Conservation (phyloP, 2,888 invertebrate genomes). For the Netelia virgata region DNA sequence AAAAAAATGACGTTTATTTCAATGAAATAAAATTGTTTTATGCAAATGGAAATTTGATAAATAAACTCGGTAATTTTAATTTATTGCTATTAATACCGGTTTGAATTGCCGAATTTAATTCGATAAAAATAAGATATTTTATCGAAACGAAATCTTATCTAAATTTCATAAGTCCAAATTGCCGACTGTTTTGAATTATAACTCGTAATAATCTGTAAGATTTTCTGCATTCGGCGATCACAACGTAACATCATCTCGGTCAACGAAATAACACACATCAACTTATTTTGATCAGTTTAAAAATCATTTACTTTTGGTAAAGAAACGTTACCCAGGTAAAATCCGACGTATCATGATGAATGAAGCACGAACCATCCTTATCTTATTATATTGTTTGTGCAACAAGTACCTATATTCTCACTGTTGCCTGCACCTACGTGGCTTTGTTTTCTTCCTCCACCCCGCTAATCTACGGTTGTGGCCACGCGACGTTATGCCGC, state of each 20-base stretch:
- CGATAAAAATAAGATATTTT: too few species aligned
- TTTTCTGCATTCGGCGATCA: not conserved
- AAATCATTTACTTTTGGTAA: not conserved
- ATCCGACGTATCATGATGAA: slow-evolving; percentile 32
- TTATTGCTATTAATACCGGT: too few species aligned
- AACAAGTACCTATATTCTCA: slow-evolving; percentile 44
- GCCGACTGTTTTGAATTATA: too few species aligned
- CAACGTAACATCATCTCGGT: not conserved
- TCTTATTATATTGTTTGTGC: slow-evolving; percentile 43
- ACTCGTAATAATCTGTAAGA: not conserved
- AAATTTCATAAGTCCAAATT: too few species aligned
- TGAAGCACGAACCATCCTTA: slow-evolving; percentile 26
- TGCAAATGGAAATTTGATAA: too few species aligned
- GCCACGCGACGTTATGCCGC: slow-evolving; percentile 16
- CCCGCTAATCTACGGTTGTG: slow-evolving; percentile 42
- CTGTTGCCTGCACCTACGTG: slow-evolving; percentile 57
- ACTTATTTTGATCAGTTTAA: not conserved
- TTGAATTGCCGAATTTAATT: too few species aligned
- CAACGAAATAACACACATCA: not conserved
- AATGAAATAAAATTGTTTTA: too few species aligned
- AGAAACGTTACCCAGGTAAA: not conserved
- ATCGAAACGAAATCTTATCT: too few species aligned
- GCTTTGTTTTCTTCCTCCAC: not conserved
- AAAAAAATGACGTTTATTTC: too few species aligned
- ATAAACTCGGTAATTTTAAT: too few species aligned